A percentile compares a stretch with the other conserved stretches of the same genome.
phyloP scores from a whole-genome alignment of 1,140 invertebrate species.

The Heliconius melpomene region DNA sequence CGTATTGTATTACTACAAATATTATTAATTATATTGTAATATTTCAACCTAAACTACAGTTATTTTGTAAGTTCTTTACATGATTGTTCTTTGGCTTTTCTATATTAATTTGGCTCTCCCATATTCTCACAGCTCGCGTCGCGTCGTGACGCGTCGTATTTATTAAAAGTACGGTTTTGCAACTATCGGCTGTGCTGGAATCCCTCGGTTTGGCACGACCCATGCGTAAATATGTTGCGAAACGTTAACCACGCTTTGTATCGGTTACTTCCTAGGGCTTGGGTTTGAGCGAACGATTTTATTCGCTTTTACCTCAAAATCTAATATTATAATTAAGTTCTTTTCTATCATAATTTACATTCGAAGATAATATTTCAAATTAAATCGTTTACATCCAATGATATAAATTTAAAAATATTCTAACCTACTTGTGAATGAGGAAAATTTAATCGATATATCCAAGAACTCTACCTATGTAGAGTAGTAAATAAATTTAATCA shows the following conservation, averaged over 20 bases:
- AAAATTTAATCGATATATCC: not conserved
- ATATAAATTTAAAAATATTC: not conserved
- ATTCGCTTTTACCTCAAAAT: not conserved
- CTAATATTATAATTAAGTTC: not conserved
- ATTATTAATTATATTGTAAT: not conserved
- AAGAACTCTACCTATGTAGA: not conserved
- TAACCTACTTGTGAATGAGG: not conserved
- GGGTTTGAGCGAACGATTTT: not conserved
- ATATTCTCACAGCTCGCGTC: conserved; percentile 60
- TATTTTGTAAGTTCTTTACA: not conserved
- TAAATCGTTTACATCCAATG: not conserved
- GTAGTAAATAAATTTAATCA: too few relatives aligned
- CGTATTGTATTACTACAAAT: not conserved
- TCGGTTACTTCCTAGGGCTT: conserved; percentile 47
- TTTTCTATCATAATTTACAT: not conserved
- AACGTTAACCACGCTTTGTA: conserved; percentile 55
- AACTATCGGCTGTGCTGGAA: conserved; percentile 48
- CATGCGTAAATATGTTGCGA: conserved; percentile 66
- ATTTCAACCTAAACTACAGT: not conserved
- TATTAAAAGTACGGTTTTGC: conserved; percentile 22
- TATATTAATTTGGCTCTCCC: conserved; percentile 56
- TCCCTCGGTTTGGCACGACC: conserved; percentile 58
- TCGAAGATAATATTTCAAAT: not conserved
- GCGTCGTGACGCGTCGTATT: conserved; percentile 17
- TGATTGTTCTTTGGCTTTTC: conserved; percentile 44